phyloP scores from a whole-genome alignment of 2,888 invertebrate species.

The Pristionchus entomophagus region DNA sequence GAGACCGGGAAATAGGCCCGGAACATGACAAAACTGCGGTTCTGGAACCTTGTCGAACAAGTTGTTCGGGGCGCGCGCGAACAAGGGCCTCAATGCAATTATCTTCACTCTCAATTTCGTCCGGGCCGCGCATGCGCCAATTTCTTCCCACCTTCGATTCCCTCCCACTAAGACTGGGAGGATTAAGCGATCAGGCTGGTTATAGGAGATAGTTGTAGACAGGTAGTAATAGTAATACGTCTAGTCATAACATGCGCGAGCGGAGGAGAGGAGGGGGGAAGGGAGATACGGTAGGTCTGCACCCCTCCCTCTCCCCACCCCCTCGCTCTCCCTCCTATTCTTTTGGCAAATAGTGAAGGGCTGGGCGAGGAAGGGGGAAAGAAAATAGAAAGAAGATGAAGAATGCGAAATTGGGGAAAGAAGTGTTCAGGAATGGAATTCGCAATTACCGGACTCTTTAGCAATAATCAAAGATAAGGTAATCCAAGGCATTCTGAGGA shows the following conservation, averaged over 20 bases:
- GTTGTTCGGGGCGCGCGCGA: background rate
- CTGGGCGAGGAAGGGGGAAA: background rate
- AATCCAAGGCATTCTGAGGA: background rate
- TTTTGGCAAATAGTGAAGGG: conserved; percentile 42
- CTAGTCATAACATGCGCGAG: conserved; percentile 22
- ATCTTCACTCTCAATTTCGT: conserved; percentile 44
- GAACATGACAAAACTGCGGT: background rate
- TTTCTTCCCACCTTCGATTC: background rate
- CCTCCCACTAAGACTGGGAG: background rate
- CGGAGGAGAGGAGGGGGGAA: background rate
- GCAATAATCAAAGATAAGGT: background rate
- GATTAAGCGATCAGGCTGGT: conserved; percentile 19
- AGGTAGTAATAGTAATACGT: conserved; percentile 16
- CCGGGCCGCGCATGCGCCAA: background rate
- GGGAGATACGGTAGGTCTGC: background rate
- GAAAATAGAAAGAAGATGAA: conserved; percentile 3
- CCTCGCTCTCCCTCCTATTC: background rate
- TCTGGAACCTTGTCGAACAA: conserved; percentile 1
- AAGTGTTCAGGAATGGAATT: background rate
- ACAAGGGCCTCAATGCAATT: conserved; percentile 18
- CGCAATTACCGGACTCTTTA: background rate
- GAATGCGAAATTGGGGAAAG: background rate
- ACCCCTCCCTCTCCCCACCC: background rate
- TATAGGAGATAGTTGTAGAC: background rate
- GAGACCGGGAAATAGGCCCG: background rate